phyloP scores from a whole-genome alignment of 2,797 vertebrate genomes.

The Ispidina picta region DNA sequence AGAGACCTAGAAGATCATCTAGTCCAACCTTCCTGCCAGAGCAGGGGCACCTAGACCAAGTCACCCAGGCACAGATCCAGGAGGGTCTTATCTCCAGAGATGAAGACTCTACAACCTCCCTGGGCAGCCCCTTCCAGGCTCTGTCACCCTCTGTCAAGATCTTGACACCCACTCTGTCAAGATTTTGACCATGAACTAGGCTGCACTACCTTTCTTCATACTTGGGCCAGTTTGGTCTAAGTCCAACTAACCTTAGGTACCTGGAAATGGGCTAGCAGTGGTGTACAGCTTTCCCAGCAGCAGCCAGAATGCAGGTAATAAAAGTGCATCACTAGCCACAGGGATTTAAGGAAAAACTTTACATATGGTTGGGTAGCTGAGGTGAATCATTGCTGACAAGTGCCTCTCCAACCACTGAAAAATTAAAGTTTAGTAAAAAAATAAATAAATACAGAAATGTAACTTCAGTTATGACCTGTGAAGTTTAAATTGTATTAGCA shows the following conservation, averaged over 20 bases:
- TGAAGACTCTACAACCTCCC: too few relatives aligned
- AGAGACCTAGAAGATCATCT: too few relatives aligned
- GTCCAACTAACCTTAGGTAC: background rate
- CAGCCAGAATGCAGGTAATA: background rate
- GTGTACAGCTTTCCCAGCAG: background rate
- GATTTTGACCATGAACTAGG: background rate
- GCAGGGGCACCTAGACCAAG: too few relatives aligned
- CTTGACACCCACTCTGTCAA: too few relatives aligned
- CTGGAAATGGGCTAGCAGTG: background rate
- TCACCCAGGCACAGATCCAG: too few relatives aligned
- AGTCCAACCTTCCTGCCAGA: too few relatives aligned
- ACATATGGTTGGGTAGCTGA: background rate
- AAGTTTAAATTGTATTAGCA: conserved; percentile 49
- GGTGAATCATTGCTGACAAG: background rate
- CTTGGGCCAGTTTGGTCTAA: background rate
- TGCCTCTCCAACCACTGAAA: conserved; percentile 6
- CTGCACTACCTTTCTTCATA: background rate
- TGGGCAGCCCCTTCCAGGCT: too few relatives aligned
- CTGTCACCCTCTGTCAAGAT: too few relatives aligned
- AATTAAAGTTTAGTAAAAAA: conserved; percentile 28
- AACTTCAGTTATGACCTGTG: background rate
- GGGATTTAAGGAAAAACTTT: background rate
- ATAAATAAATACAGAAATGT: background rate
- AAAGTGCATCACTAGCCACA: background rate
- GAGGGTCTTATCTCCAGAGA: too few relatives aligned